A percentile compares a stretch with the other conserved stretches of the same genome.
Evolutionary conservation across 1,140 invertebrate genomes (phyloP).

Genomic region (Drosophila malerkotliana): DNA sequence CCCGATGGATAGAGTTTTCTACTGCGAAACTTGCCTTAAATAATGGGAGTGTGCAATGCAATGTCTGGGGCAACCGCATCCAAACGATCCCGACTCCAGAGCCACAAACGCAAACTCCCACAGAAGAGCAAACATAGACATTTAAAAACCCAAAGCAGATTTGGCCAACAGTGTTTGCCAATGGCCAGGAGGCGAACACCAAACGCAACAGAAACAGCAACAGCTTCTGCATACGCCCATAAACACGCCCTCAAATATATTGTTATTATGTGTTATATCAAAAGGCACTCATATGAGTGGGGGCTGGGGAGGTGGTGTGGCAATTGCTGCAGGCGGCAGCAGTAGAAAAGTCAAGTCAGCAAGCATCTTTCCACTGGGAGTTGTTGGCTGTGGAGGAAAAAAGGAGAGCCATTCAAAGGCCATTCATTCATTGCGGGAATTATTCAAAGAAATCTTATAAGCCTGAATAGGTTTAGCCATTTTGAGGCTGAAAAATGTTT

Average conservation of each 20-base stretch:
- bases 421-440: not conserved
- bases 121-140: conserved; percentile 17
- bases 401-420: not conserved
- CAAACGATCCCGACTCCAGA: conserved; percentile 16
- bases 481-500: not conserved
- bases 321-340: conserved; percentile 28
- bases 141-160: conserved; percentile 52
- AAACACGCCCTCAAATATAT: conserved; percentile 53
- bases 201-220: conserved; percentile 38
- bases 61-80: conserved; percentile 29
- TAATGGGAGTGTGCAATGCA: conserved; percentile 1
- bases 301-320: not conserved
- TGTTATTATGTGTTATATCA: conserved; percentile 74
- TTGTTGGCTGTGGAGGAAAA: not conserved
- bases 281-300: conserved; percentile 40
- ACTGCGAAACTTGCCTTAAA: conserved; percentile 25
- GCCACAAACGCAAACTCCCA: conserved; percentile 21
- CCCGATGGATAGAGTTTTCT: conserved; percentile 1
- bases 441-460: not conserved
- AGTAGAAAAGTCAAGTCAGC: conserved; percentile 42
- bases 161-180: conserved; percentile 69
- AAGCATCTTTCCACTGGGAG: conserved; percentile 23
- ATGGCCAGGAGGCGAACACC: conserved; percentile 58
- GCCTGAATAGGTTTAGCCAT: not conserved
- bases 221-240: conserved; percentile 31